Evolutionary conservation across 1,140 invertebrate species (phyloP).

Genomic region (Cecropterus lyciades): DNA sequence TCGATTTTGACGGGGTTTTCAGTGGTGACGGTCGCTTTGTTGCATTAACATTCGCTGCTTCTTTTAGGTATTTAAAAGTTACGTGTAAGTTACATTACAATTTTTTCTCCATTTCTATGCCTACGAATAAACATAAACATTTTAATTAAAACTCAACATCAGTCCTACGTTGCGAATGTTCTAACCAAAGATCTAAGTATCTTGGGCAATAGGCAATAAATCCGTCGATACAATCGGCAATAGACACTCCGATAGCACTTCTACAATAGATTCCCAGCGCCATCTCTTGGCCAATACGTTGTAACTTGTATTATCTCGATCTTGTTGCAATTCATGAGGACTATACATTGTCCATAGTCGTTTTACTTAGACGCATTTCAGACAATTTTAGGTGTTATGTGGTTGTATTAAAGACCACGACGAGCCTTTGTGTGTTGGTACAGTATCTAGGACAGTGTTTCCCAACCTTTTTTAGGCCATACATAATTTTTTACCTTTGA

Average conservation of each 20-base stretch:
- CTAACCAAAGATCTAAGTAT: not conserved
- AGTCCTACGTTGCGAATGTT: not conserved
- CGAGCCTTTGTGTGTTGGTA: not conserved
- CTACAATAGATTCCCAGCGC: conserved; percentile 19
- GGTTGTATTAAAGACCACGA: not conserved
- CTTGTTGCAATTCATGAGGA: conserved; percentile 3
- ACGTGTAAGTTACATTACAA: too few relatives aligned
- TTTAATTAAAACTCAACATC: not conserved
- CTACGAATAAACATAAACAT: not conserved
- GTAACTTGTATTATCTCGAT: conserved; percentile 15
- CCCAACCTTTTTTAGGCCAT: too few relatives aligned
- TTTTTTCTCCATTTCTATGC: too few relatives aligned
- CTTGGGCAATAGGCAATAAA: conserved; percentile 1
- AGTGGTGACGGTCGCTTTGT: too few relatives aligned
- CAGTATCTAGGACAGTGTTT: too few relatives aligned
- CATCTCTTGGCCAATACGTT: conserved; percentile 12
- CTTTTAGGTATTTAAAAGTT: too few relatives aligned
- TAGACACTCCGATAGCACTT: conserved; percentile 16
- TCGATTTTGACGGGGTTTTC: too few relatives aligned
- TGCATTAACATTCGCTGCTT: too few relatives aligned
- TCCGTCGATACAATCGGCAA: conserved; percentile 9
- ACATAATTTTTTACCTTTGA: too few relatives aligned
- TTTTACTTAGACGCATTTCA: not conserved
- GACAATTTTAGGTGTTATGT: not conserved
- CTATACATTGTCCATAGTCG: too few relatives aligned